Percentiles rank a stretch among this genome's conserved stretches.
Conservation (phyloP, 2,888 invertebrate species). For the Petrophora chlorosata region DNA sequence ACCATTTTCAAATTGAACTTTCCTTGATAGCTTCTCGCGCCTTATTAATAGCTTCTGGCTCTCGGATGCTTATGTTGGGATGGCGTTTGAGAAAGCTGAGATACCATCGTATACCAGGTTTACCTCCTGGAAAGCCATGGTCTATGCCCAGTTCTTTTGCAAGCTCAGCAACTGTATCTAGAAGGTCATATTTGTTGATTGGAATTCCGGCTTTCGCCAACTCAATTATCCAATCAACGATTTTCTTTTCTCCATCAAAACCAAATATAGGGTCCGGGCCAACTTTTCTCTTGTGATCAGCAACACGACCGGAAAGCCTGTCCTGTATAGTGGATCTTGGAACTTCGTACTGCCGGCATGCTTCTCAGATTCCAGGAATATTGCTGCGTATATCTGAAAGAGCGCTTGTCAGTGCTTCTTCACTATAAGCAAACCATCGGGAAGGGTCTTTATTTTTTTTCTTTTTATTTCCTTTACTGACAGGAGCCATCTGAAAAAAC, state of each 20-base stretch:
- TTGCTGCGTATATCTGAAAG: slow-evolving; percentile 20
- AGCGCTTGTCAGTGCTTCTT: slow-evolving; percentile 22
- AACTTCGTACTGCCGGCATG: no score
- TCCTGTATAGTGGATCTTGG: no score
- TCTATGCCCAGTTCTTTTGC: slow-evolving; percentile 17
- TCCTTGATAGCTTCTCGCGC: slow-evolving; percentile 36
- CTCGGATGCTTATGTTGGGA: slow-evolving; percentile 36
- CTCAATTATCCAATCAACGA: slow-evolving; percentile 42
- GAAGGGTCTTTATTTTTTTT: no score
- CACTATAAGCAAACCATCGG: slow-evolving; percentile 20
- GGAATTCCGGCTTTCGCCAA: slow-evolving; percentile 47
- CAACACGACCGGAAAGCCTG: neutral
- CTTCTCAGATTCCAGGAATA: no score
- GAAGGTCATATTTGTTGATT: slow-evolving; percentile 39
- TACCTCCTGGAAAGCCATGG: slow-evolving; percentile 28
- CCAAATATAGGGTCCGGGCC: slow-evolving; percentile 40
- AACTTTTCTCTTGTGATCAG: slow-evolving; percentile 25
- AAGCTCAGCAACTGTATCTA: slow-evolving; percentile 43
- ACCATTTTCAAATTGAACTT: slow-evolving; percentile 38
- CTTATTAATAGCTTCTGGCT: slow-evolving; percentile 40
- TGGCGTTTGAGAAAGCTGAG: slow-evolving; percentile 42
- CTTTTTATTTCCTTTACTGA: no score
- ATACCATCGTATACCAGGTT: slow-evolving; percentile 41
- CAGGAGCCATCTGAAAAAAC: neutral
- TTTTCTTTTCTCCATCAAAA: slow-evolving; percentile 31